phyloP scores from a whole-genome alignment of 2,888 invertebrate species.

The Lypha dubia region DNA sequence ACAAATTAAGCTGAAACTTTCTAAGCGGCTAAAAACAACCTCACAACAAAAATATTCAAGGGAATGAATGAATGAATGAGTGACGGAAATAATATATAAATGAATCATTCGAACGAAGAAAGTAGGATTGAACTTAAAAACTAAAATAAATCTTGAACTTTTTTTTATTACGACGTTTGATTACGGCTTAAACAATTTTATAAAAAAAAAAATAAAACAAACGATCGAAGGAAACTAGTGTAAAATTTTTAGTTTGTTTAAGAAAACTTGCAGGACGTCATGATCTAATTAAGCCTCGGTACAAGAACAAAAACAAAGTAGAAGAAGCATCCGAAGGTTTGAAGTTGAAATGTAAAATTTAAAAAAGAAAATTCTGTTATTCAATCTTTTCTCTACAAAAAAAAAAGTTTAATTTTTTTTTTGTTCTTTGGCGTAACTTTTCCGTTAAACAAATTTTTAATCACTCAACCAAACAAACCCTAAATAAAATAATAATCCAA shows the following conservation, averaged over 20 bases:
- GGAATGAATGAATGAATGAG: slow-evolving; percentile 6
- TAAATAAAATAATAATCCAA: slow-evolving; percentile 67
- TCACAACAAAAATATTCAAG: not conserved
- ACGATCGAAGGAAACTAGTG: not conserved
- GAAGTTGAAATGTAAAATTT: slow-evolving; percentile 23
- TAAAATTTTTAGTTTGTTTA: not conserved
- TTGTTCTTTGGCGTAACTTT: slow-evolving; percentile 13
- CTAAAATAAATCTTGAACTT: not conserved
- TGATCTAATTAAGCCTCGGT: not conserved
- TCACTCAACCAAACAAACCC: slow-evolving; percentile 22
- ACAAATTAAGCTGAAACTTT: slow-evolving; percentile 69
- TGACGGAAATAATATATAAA: too few relatives aligned
- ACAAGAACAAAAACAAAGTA: too few relatives aligned
- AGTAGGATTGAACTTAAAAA: not conserved
- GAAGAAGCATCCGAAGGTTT: not conserved
- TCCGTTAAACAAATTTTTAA: slow-evolving; percentile 9
- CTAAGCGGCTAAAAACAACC: slow-evolving; percentile 35
- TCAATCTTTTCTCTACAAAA: slow-evolving; percentile 60
- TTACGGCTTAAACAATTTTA: slow-evolving; percentile 7
- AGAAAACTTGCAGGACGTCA: not conserved
- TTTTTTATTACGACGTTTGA: not conserved
- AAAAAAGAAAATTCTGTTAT: slow-evolving; percentile 53
- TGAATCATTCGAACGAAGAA: slow-evolving; percentile 24
- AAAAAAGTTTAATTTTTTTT: slow-evolving; percentile 15
- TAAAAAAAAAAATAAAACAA: too few relatives aligned